These are phyloP conservation scores for Dicyrtomina minuta DNA, from an alignment of 2,888 invertebrate species.

Conservation along the genomic window DNA sequence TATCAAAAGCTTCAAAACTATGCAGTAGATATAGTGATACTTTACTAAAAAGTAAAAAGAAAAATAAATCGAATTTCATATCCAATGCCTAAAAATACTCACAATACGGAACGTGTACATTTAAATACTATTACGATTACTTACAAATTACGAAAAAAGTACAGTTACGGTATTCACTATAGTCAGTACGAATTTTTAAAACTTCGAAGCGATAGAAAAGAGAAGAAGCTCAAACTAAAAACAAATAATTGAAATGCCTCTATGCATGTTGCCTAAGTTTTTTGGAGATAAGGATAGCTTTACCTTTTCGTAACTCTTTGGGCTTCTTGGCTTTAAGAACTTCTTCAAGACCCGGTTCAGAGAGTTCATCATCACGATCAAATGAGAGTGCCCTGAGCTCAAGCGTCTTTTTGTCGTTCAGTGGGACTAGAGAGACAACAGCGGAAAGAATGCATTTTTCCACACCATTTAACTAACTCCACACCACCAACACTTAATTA, in stretches of 20 bases:
- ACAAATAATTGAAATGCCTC: neutral
- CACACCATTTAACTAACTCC: slow-evolving; percentile 25
- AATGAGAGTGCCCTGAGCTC: slow-evolving; percentile 67
- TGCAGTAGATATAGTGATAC: too few relatives aligned
- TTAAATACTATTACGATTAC: too few relatives aligned
- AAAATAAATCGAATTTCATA: too few relatives aligned
- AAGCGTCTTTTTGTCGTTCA: slow-evolving; percentile 66
- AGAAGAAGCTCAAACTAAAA: neutral
- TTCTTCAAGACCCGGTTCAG: slow-evolving; percentile 67
- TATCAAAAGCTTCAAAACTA: too few relatives aligned
- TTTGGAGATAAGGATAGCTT: slow-evolving; percentile 36
- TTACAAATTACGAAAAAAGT: too few relatives aligned
- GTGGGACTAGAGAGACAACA: slow-evolving; percentile 60
- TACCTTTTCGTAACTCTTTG: slow-evolving; percentile 69
- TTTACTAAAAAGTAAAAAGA: too few relatives aligned
- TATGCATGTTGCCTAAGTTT: neutral
- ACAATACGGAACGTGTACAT: too few relatives aligned
- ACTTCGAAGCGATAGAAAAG: neutral
- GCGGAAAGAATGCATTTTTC: slow-evolving; percentile 24
- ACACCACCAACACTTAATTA: slow-evolving; percentile 10
- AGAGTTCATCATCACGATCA: slow-evolving; percentile 64
- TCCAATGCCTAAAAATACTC: too few relatives aligned
- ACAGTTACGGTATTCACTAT: too few relatives aligned
- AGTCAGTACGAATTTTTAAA: too few relatives aligned
- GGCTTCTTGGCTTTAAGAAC: slow-evolving; percentile 66